phyloP scores from a whole-genome alignment of 2,888 invertebrate genomes.

The Xiphydria camelus region DNA sequence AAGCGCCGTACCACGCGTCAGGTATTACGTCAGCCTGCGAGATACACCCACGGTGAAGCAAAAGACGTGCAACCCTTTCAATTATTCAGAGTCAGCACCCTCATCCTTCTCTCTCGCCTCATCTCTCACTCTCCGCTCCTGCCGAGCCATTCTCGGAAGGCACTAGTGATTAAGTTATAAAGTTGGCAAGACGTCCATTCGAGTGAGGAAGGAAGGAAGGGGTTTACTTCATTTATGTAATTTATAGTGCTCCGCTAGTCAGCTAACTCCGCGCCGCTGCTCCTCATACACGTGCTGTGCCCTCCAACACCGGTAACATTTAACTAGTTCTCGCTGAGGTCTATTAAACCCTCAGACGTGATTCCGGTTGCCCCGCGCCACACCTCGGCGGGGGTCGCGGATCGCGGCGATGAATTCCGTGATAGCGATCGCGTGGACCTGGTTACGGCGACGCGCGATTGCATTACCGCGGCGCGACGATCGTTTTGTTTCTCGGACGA shows the following conservation, averaged over 20 bases:
- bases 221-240: constrained; percentile 51
- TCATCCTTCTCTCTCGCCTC: constrained; percentile 19
- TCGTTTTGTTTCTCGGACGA: too few relatives aligned
- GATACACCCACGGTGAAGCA: too few relatives aligned
- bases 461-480: too few relatives aligned
- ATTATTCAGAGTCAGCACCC: constrained; percentile 31
- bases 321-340: constrained; percentile 41
- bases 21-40: too few relatives aligned
- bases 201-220: constrained; percentile 33
- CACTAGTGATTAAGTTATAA: constrained; percentile 47
- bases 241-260: constrained; percentile 45
- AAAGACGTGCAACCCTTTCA: constrained; percentile 30
- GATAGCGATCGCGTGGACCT: background rate
- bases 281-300: constrained; percentile 32
- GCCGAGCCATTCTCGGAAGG: constrained; percentile 10
- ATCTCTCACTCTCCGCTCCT: constrained; percentile 16
- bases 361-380: too few relatives aligned
- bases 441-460: background rate
- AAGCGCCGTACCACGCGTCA: too few relatives aligned
- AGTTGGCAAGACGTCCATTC: constrained; percentile 46
- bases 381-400: background rate
- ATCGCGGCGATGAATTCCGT: background rate
- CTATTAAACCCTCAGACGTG: constrained; percentile 30
- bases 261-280: constrained; percentile 21
- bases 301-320: constrained; percentile 40